phyloP scores from a whole-genome alignment of 1,140 invertebrate genomes.

The Capitella teleta region DNA sequence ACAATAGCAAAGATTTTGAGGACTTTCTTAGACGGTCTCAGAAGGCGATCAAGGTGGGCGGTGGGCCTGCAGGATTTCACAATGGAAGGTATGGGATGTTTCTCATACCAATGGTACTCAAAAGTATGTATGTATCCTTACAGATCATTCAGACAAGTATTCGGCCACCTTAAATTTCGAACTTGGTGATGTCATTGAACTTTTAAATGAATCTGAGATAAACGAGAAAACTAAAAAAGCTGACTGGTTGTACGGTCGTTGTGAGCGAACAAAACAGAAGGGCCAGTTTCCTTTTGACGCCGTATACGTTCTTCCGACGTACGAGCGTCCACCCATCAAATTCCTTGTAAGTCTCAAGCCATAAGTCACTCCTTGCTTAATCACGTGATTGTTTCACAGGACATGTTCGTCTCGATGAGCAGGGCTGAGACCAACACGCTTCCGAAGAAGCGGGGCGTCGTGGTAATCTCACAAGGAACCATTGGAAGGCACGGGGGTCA shows the following conservation, averaged over 20 bases:
- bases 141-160: neutral
- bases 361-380: neutral
- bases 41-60: constrained; percentile 18
- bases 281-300: constrained; percentile 19
- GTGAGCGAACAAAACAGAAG: constrained; percentile 15
- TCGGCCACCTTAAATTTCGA: constrained; percentile 3
- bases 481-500: constrained; percentile 2
- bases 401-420: constrained; percentile 8
- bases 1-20: constrained; percentile 18
- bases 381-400: neutral
- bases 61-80: constrained; percentile 19
- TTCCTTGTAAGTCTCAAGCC: constrained; percentile 16
- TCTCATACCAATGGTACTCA: neutral
- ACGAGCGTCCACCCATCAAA: constrained; percentile 15
- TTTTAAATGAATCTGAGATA: constrained; percentile 18
- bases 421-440: constrained; percentile 6
- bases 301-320: constrained; percentile 19
- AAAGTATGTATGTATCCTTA: neutral
- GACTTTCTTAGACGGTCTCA: constrained; percentile 19
- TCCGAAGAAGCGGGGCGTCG: constrained; percentile 8
- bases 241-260: constrained; percentile 16
- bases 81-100: constrained; percentile 16
- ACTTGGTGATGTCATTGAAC: constrained; percentile 14
- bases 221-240: constrained; percentile 13
- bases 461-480: constrained; percentile 7